Percentiles rank a stretch among this genome's conserved stretches.
phyloP scores from a whole-genome alignment of 2,797 vertebrate genomes.

The Hyperoplus immaculatus region DNA sequence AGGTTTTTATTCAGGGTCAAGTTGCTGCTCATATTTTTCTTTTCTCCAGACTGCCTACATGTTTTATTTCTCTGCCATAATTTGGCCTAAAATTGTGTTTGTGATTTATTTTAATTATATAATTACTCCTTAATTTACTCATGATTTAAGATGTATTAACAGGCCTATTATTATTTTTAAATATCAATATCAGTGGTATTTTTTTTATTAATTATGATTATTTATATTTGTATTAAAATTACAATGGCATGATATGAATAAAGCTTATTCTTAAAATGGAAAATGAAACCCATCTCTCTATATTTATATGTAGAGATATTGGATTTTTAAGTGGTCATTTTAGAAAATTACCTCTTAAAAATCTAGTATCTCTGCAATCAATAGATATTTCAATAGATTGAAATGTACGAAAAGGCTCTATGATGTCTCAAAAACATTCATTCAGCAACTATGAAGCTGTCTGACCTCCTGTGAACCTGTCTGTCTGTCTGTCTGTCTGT shows the following conservation, averaged over 20 bases:
- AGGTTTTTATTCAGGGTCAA: neutral
- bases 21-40: neutral
- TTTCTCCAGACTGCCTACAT: neutral
- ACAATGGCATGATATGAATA: neutral
- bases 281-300: neutral
- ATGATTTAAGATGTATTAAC: neutral
- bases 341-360: too few species aligned
- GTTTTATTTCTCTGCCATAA: neutral
- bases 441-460: slow-evolving; percentile 28
- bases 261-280: neutral
- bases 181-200: neutral
- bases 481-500: slow-evolving; percentile 42
- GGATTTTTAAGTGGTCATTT: neutral
- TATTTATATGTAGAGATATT: neutral
- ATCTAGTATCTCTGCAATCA: too few species aligned
- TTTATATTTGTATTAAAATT: neutral
- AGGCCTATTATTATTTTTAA: too few species aligned
- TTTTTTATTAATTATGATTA: neutral
- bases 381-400: too few species aligned
- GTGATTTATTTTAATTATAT: neutral
- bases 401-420: too few species aligned
- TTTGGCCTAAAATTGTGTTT: neutral
- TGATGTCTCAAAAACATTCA: neutral
- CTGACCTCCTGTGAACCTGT: slow-evolving; percentile 59
- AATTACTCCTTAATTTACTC: neutral